These are phyloP conservation scores for Mola mola DNA, from an alignment of 2,113 vertebrate species.

Conservation along the genomic window DNA sequence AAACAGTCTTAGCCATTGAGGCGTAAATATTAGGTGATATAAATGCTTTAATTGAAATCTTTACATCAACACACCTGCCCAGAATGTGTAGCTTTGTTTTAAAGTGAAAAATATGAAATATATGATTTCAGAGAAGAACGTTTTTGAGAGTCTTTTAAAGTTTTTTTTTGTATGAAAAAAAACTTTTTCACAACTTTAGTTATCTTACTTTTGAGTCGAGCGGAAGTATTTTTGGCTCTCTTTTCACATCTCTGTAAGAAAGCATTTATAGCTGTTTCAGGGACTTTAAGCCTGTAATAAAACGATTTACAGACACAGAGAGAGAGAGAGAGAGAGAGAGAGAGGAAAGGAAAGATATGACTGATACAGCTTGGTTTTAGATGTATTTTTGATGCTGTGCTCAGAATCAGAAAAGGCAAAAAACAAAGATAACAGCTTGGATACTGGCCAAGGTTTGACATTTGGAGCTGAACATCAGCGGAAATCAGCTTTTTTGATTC, in stretches of 20 bases:
- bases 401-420: conserved; percentile 16
- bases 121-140: no score
- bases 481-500: conserved; percentile 38
- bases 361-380: background rate
- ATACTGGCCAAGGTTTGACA: conserved; percentile 56
- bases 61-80: no score
- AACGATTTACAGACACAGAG: background rate
- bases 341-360: background rate
- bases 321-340: background rate
- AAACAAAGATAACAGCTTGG: conserved; percentile 42
- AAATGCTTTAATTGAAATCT: no score
- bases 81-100: no score
- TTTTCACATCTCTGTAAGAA: background rate
- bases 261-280: background rate
- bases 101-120: no score
- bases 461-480: conserved; percentile 57
- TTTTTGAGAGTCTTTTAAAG: no score
- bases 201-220: no score
- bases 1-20: background rate
- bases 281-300: background rate
- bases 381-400: conserved; percentile 26
- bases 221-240: no score
- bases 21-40: conserved; percentile 20
- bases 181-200: no score
- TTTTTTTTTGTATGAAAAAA: no score